Percentiles rank a stretch among this genome's conserved stretches.
Evolutionary conservation across 2,888 invertebrate genomes (phyloP).

Genomic region (Ligdia adustata): DNA sequence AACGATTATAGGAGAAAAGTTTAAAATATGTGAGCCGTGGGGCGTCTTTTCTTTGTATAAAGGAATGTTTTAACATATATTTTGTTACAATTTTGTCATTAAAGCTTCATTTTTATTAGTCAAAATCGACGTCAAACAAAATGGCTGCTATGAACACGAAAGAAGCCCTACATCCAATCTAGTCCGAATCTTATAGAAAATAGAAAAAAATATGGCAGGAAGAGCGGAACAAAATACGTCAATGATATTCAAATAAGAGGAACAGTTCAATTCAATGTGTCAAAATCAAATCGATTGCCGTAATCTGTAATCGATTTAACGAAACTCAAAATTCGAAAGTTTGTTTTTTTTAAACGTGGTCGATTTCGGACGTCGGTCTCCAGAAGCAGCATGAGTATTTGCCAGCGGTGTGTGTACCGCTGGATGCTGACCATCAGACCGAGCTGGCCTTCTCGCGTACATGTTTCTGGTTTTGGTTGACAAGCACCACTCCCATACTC

Average conservation of each 20-base stretch:
- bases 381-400: conserved; percentile 70
- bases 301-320: conserved; percentile 4
- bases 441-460: conserved; percentile 72
- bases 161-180: conserved; percentile 11
- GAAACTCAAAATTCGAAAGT: conserved; percentile 29
- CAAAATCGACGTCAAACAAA: neutral
- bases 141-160: neutral
- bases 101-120: conserved; percentile 15
- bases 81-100: conserved; percentile 30
- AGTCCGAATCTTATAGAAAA: neutral
- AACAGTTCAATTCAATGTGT: conserved; percentile 26
- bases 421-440: conserved; percentile 70
- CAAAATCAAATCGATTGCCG: conserved; percentile 2
- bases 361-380: conserved; percentile 62
- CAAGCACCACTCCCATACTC: conserved; percentile 87
- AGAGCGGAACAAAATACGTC: conserved; percentile 12
- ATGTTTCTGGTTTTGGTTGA: conserved; percentile 74
- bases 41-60: conserved; percentile 53
- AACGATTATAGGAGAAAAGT: conserved; percentile 37
- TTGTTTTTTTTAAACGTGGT: conserved; percentile 56
- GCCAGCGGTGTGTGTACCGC: conserved; percentile 64
- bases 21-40: conserved; percentile 46
- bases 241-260: conserved; percentile 25
- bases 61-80: conserved; percentile 47
- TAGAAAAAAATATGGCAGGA: conserved; percentile 12